phyloP scores from a whole-genome alignment of 2,797 vertebrate genomes.

The Sebastiscus albofasciatus region DNA sequence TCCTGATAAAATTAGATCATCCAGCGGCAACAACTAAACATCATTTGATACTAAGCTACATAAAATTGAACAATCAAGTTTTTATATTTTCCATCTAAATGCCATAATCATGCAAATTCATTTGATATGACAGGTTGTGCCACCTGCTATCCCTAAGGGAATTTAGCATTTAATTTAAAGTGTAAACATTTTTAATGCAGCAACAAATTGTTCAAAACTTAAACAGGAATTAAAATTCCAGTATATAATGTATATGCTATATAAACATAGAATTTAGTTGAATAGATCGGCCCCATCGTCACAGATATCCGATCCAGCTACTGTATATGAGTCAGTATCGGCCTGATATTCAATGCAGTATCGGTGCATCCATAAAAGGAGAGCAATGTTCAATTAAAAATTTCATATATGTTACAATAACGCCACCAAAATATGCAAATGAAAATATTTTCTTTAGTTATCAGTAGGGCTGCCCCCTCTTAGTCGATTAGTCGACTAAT shows the following conservation, averaged over 20 bases:
- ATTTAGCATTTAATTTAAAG: not conserved
- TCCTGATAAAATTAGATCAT: not conserved
- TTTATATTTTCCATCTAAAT: not conserved
- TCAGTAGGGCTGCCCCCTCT: not conserved
- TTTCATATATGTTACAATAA: not conserved
- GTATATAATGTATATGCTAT: too few species aligned
- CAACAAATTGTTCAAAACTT: too few species aligned
- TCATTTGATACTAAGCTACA: not conserved
- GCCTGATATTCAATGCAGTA: too few species aligned
- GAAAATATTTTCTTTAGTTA: not conserved
- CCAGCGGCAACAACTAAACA: not conserved
- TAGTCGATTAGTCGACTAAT: too few species aligned
- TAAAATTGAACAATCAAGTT: not conserved
- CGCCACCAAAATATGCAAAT: not conserved
- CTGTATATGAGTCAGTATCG: too few species aligned
- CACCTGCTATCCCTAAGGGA: not conserved
- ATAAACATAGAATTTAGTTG: accelerated
- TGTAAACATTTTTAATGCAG: too few species aligned
- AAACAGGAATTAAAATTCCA: too few species aligned
- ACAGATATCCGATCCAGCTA: too few species aligned
- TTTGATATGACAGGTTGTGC: not conserved
- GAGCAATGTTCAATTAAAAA: not conserved
- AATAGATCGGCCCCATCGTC: accelerated
- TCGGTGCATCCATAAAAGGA: not conserved
- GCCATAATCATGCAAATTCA: not conserved